Base-by-base conservation (phyloP, 2,888 invertebrate species). In the Brenthis daphne region DNA sequence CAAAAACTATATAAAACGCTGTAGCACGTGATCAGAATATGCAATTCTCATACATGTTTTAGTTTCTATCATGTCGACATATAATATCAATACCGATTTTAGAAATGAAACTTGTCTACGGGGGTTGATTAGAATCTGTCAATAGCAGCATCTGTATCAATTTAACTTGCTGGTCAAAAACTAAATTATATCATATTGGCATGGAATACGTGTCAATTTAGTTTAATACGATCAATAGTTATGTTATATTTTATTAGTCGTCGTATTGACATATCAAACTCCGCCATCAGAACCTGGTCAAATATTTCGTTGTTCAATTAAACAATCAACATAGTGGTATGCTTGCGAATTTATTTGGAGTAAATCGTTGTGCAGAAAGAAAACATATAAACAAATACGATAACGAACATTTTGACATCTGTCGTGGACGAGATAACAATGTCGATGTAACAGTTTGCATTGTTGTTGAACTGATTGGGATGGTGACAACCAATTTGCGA, bases 241-340 rank as follows among this genome's bases (percentile, higher is more conserved):
- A 61, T 73, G 68, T 71, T 82, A 83, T 85, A 83, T 81, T 85
- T 83, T 86, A 84, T 85, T 84, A 84, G 83, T 83, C 83, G 81
- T 86, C 80, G 77, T 89, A 88, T 90, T 90, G 89, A 90, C 89
- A 86, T 84, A 84, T 85, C 82, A 79, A 83, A 84, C 85, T 82
- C 80, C 76, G 11, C 11, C 11, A 82, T 82, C 85, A 78, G 83
- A 85, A 88, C 82, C 82, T 79, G 80, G 74, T 70, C 87, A 89
- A 90, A 90, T 89, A 88, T 90, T 88, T 87, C 85, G 80, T 72
- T 82, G 84, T 84, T 81, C 86, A 89, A 89, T 89, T 89, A 89
- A 86, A 88, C 85, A 88, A 88, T 88, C 85, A 85, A 86, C 88
- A 88, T 85, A 80, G 80, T 78, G 76, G 77, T 77, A 73, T 77